Evolutionary conservation across 2,797 vertebrate species (phyloP), one percentile per base, ranked within the genome.

Genomic region (Pseudomugil tenellus): DNA sequence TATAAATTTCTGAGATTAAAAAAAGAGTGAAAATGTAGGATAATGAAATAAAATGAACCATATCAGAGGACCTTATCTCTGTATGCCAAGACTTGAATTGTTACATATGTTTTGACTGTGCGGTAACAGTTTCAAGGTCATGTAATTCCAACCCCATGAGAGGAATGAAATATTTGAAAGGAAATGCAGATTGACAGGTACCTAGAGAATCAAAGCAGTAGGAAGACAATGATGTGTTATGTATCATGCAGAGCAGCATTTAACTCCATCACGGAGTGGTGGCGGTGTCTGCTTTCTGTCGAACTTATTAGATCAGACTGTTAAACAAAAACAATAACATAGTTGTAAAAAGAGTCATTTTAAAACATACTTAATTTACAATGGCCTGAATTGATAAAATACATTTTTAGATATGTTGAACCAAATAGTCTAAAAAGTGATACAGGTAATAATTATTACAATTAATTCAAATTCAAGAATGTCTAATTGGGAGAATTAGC

Each of bases 1-100:
- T 83, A 10, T 83, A 84, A 88, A 84, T 77, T 84, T 81, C 55
- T 29, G 58, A 84, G 83, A 88, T 90, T 86, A 81, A 87, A 90
- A 54, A 37, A 74, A 76, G 1, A 58, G 10, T 2, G 2, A 23
- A 67, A 70, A 76, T 7, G 58, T n/a, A 17, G 19, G 65, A 13
- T 70, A 88, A 84, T 86, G 59, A 84, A 90, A 91, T 86, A 81
- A 83, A 84, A 80, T 74, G 59, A 89, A 81, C 86, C 55, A 74
- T 87, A 84, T 84, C 80, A 28, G 46, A n/a, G 34, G 59, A 74
- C 75, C 81, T 63, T 76, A 80, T 83, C 75, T 67, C 70, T 70
- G 80, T 71, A 68, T 65, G 65, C 56, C 21, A 72, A 76, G 39
- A 81, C 84, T 63, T 87, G 71, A 86, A 72, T 84, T 75, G 76